Percentiles rank a stretch among this genome's conserved stretches.
These are phyloP conservation scores for Gastrophryne carolinensis DNA, from an alignment of 2,797 vertebrate genomes.

Conservation along the genomic window DNA sequence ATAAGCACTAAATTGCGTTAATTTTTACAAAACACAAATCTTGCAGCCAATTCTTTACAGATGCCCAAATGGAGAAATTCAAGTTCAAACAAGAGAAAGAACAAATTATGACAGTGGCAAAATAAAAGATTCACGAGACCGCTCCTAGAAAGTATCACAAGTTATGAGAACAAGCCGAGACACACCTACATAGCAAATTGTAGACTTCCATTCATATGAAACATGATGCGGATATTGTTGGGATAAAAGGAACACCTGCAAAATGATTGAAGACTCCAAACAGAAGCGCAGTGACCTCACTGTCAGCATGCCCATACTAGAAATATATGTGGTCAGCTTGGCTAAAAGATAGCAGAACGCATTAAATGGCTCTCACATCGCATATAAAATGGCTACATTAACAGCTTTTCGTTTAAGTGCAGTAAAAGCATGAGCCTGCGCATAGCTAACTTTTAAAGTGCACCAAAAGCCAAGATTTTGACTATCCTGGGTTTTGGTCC, in stretches of 20 bases:
- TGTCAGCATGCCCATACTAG: no score
- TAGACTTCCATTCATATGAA: not conserved
- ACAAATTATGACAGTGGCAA: not conserved
- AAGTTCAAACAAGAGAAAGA: constrained; percentile 7
- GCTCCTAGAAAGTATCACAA: constrained; percentile 3
- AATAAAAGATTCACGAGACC: constrained; percentile 17
- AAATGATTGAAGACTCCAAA: not conserved
- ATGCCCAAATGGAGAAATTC: not conserved
- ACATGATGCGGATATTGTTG: not conserved
- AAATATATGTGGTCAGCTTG: no score
- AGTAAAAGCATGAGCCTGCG: no score
- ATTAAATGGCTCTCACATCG: no score
- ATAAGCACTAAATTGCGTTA: not conserved
- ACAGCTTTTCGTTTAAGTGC: no score
- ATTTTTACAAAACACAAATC: not conserved
- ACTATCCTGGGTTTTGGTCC: no score
- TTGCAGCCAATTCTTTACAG: not conserved
- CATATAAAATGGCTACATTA: no score
- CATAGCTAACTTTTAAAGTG: no score
- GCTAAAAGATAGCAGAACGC: no score
- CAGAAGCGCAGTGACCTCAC: no score
- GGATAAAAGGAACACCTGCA: not conserved
- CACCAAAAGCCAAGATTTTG: no score
- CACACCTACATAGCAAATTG: not conserved
- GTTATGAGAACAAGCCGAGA: not conserved